Conservation (phyloP, 2,113 vertebrate genomes). For the Micronisus gabar region DNA sequence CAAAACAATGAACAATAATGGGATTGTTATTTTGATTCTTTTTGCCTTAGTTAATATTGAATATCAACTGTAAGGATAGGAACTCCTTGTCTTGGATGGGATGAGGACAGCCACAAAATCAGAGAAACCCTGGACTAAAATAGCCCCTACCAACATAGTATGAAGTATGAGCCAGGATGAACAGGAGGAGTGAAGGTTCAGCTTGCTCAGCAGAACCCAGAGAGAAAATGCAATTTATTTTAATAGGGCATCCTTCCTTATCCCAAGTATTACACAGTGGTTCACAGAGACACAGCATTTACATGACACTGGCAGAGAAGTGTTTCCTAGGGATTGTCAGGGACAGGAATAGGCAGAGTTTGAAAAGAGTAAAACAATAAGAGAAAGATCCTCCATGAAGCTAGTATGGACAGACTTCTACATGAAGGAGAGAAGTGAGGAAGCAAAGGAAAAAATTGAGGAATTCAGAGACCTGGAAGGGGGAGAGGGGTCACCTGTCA, state of each 20-base stretch:
- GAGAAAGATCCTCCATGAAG: not conserved
- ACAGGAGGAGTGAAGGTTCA: not conserved
- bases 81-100: not conserved
- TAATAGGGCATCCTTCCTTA: not conserved
- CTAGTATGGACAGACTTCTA: not conserved
- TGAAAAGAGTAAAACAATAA: not conserved
- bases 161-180: not conserved
- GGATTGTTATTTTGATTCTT: not conserved
- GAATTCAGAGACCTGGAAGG: not conserved
- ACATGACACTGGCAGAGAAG: not conserved
- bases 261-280: not conserved
- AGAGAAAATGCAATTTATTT: not conserved
- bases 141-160: not conserved
- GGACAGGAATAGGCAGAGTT: not conserved
- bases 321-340: not conserved
- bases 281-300: not conserved
- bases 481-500: not conserved
- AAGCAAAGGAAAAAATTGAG: not conserved
- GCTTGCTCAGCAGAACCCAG: not conserved
- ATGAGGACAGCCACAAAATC: not conserved
- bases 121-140: not conserved
- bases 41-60: not conserved
- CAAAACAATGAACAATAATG: not conserved
- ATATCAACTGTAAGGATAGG: not conserved
- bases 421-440: not conserved